Evolutionary conservation across 2,888 invertebrate species (phyloP).

Genomic region (Elysia crispata): DNA sequence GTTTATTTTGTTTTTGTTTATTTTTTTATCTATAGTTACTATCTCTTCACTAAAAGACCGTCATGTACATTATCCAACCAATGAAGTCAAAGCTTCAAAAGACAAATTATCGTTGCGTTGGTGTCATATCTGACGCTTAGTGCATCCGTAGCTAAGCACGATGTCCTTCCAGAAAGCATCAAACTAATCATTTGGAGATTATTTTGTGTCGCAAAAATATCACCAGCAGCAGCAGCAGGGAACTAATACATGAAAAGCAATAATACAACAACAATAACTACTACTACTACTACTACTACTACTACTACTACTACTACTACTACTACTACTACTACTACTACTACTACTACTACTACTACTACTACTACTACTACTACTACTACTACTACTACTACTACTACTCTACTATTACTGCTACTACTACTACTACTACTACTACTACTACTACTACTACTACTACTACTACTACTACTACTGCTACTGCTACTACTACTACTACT

Average conservation of each 20-base stretch:
- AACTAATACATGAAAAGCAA: conserved; percentile 25
- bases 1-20: too few relatives aligned
- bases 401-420: conserved; percentile 17
- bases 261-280: conserved; percentile 18
- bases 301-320: conserved; percentile 31
- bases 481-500: conserved; percentile 1
- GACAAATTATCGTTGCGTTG: too few relatives aligned
- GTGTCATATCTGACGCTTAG: too few relatives aligned
- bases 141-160: too few relatives aligned
- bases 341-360: conserved; percentile 41
- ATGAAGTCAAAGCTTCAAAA: too few relatives aligned
- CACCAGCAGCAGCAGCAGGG: too few relatives aligned
- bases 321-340: conserved; percentile 32
- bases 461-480: conserved; percentile 27
- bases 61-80: too few relatives aligned
- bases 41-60: too few relatives aligned
- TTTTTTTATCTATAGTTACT: too few relatives aligned
- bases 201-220: too few relatives aligned
- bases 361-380: conserved; percentile 43
- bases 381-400: conserved; percentile 45
- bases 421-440: conserved; percentile 37
- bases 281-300: conserved; percentile 27
- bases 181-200: too few relatives aligned
- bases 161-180: too few relatives aligned
- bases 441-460: conserved; percentile 35